Percentiles rank a stretch among this genome's conserved stretches.
These are phyloP conservation scores for Gnathonemus echidnorhynchus DNA, from an alignment of 2,113 vertebrate species.

Conservation along the genomic window DNA sequence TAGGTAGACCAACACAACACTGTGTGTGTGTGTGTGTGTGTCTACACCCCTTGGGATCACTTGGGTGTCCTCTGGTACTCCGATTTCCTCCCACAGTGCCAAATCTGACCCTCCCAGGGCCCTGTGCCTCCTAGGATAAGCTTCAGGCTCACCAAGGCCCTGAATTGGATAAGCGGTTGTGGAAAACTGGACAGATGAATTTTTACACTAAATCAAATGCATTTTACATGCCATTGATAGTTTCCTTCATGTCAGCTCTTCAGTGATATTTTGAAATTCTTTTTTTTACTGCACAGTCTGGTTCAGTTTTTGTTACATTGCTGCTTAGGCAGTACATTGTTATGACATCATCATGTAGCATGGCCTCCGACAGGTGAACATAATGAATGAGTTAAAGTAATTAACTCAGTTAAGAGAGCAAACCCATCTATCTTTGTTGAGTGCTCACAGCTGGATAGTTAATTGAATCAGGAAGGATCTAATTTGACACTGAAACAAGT, in stretches of 20 bases:
- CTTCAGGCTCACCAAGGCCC: neutral
- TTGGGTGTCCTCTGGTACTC: neutral
- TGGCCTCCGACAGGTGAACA: neutral
- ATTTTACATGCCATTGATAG: neutral
- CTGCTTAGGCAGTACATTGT: neutral
- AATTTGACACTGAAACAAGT: neutral
- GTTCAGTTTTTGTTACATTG: neutral
- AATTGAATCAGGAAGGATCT: neutral
- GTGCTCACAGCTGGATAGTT: neutral
- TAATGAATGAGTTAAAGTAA: neutral
- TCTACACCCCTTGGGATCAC: neutral
- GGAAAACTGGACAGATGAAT: neutral
- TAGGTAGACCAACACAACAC: too few species aligned
- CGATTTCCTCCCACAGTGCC: neutral
- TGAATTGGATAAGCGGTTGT: neutral
- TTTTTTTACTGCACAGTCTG: neutral
- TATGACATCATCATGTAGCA: neutral
- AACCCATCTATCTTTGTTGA: neutral
- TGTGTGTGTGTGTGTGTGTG: neutral
- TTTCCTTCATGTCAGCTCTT: neutral
- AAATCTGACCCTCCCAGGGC: neutral
- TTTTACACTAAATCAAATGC: neutral
- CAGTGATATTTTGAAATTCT: neutral
- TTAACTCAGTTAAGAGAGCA: constrained; percentile 1
- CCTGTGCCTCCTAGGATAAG: neutral